phyloP scores from a whole-genome alignment of 2,113 vertebrate species.

The Platichthys flesus region DNA sequence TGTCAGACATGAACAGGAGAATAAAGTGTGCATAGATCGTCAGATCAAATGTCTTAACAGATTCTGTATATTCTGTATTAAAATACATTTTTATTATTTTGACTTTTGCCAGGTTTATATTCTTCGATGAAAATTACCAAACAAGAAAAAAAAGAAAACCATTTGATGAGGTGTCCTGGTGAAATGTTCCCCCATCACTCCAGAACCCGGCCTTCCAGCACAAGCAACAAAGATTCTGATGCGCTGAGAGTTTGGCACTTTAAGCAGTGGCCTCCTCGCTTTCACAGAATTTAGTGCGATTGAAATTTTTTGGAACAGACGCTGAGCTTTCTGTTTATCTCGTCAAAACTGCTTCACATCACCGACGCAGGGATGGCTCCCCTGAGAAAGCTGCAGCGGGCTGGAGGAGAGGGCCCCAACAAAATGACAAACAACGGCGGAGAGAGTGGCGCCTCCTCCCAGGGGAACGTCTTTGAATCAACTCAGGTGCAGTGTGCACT shows the following conservation, averaged over 20 bases:
- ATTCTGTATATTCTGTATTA: background rate
- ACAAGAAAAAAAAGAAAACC: background rate
- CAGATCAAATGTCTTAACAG: too few species aligned
- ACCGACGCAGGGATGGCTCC: conserved; percentile 32
- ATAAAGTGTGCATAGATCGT: too few species aligned
- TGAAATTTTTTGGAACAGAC: conserved; percentile 13
- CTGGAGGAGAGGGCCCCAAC: conserved; percentile 9
- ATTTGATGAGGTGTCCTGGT: background rate
- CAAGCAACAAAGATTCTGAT: background rate
- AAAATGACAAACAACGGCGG: conserved; percentile 36
- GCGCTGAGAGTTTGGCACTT: background rate
- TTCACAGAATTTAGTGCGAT: background rate
- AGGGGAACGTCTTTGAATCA: conserved; percentile 24
- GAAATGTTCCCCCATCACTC: background rate
- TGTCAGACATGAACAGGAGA: too few species aligned
- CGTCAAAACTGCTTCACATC: conserved; percentile 26
- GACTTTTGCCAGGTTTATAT: background rate
- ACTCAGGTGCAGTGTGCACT: conserved; percentile 1
- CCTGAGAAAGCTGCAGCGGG: conserved; percentile 12
- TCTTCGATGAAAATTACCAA: too few species aligned
- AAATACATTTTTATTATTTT: background rate
- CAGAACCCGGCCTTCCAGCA: background rate
- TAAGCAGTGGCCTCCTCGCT: background rate
- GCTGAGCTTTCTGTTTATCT: conserved; percentile 24
- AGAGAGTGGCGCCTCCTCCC: conserved; percentile 19